Conservation (phyloP, 2,888 invertebrate species). For the Nephrotoma flavescens region DNA sequence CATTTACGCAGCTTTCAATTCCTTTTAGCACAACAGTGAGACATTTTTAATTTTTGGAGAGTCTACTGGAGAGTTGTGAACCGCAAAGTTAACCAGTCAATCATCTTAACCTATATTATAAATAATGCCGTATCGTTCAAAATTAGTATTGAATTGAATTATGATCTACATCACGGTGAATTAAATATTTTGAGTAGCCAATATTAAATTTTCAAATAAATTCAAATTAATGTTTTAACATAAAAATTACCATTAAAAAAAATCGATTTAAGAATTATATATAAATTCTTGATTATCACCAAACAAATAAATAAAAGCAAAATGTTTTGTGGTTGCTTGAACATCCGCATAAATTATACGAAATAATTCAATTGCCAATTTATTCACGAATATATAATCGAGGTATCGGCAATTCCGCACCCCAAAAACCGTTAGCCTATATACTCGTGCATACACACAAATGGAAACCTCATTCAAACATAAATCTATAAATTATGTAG, state of each 20-base stretch:
- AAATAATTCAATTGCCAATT: background rate
- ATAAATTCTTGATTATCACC: background rate
- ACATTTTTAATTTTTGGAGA: too few relatives aligned
- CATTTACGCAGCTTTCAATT: too few relatives aligned
- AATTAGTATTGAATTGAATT: too few relatives aligned
- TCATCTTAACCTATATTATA: too few relatives aligned
- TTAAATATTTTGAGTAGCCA: too few relatives aligned
- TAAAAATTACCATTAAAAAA: background rate
- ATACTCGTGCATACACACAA: background rate
- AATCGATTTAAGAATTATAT: background rate
- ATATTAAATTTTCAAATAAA: background rate
- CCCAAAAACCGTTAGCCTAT: background rate
- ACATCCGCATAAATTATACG: background rate
- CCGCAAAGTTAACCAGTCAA: too few relatives aligned
- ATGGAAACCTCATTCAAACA: background rate
- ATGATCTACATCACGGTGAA: too few relatives aligned
- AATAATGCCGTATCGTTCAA: too few relatives aligned
- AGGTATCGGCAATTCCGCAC: background rate
- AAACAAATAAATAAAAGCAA: background rate
- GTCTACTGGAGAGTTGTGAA: too few relatives aligned
- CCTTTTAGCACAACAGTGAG: too few relatives aligned
- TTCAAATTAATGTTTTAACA: background rate
- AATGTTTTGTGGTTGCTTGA: background rate
- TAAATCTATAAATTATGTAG: background rate
- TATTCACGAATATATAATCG: background rate